These are phyloP conservation scores for Paraplagusia blochii DNA, from an alignment of 2,113 vertebrate species.

Conservation along the genomic window DNA sequence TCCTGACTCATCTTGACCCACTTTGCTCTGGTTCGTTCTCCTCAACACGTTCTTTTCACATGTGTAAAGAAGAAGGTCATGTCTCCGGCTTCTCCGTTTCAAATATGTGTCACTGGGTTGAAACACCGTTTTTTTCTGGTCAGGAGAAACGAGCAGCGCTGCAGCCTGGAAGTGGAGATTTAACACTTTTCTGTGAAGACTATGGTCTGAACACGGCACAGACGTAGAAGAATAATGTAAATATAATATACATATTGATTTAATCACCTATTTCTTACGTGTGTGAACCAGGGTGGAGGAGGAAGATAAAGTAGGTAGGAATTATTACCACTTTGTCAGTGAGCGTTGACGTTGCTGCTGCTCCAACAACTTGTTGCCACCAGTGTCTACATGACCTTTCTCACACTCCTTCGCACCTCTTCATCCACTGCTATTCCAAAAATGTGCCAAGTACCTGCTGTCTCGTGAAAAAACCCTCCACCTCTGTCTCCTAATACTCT, in stretches of 20 bases:
- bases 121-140: constrained; percentile 5
- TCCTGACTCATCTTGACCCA: not conserved
- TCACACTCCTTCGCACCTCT: constrained; percentile 57
- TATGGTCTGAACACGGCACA: not conserved
- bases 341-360: not conserved
- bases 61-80: constrained; percentile 12
- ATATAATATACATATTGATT: no score
- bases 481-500: constrained; percentile 18
- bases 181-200: constrained; percentile 1
- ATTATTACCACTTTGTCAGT: no score
- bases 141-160: not conserved
- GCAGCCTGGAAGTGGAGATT: constrained; percentile 7
- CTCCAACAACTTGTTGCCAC: constrained; percentile 5
- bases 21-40: not conserved
- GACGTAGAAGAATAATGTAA: no score
- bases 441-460: constrained; percentile 58
- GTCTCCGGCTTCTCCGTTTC: constrained; percentile 17
- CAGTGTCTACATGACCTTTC: constrained; percentile 40
- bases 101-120: constrained; percentile 29
- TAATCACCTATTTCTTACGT: no score
- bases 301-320: not conserved
- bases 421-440: constrained; percentile 58
- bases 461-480: constrained; percentile 16
- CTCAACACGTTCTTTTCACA: not conserved
- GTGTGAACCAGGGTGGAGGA: no score